Percentiles rank a stretch among this genome's conserved stretches.
These are phyloP conservation scores for Prietella phreatophila DNA, from an alignment of 2,113 vertebrate genomes.

Conservation along the genomic window DNA sequence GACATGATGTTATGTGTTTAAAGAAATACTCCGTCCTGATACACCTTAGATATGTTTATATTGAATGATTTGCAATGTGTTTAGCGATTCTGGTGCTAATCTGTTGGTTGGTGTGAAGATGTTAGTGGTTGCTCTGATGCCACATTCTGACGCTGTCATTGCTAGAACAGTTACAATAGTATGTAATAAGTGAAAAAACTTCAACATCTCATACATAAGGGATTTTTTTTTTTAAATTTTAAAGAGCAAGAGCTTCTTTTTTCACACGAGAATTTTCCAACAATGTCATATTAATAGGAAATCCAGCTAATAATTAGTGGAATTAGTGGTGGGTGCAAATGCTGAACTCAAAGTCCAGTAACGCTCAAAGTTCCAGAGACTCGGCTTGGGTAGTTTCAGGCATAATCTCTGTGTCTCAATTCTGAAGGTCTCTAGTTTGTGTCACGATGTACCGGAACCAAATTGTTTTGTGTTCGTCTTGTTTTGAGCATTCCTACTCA, in stretches of 20 bases:
- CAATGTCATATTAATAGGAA: neutral
- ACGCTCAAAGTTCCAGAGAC: too few relatives aligned
- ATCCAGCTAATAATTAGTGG: neutral
- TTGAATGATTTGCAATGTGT: neutral
- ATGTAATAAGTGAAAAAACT: neutral
- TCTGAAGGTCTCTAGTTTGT: too few relatives aligned
- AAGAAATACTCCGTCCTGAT: neutral
- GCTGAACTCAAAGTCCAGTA: neutral
- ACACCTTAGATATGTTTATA: neutral
- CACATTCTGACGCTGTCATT: neutral
- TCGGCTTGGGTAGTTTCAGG: too few relatives aligned
- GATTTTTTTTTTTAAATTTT: too few relatives aligned
- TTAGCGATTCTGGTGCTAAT: too few relatives aligned
- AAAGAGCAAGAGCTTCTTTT: too few relatives aligned
- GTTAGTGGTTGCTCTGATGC: too few relatives aligned
- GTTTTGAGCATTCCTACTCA: too few relatives aligned
- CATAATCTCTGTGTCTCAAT: too few relatives aligned
- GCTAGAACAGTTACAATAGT: neutral
- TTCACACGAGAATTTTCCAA: neutral
- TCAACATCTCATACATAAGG: neutral
- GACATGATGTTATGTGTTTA: neutral
- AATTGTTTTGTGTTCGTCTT: too few relatives aligned
- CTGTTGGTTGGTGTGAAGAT: too few relatives aligned
- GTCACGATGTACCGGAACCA: too few relatives aligned
- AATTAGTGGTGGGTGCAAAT: neutral